Evolutionary conservation across 2,113 vertebrate species (phyloP), one percentile per base, ranked within the genome.

Genomic region (Alligator sinensis): DNA sequence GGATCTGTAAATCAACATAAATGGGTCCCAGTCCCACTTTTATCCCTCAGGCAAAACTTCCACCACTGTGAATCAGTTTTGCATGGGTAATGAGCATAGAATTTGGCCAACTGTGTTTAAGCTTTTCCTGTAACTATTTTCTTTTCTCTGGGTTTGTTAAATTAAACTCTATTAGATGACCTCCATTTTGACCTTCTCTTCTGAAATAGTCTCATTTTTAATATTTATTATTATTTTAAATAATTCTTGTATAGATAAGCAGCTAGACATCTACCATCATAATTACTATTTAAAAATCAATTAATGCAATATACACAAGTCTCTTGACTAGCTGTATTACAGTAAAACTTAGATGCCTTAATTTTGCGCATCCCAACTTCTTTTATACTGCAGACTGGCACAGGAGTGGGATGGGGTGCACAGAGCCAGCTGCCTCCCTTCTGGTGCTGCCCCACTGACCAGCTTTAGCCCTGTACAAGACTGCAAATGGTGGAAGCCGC

Each of bases 241-340:
- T 60, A 88, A 72, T 24, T 89, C 64, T 79, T 86, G 38, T 15
- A 21, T 54, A 27, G 38, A 77, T 12, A 80, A 77, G 76, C 15
- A 93, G 66, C 18, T 86, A 47, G 47, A 47, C 47, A 91, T 47
- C 80, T 82, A 91, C 14, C 28, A 64, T 4, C 64, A 13, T 24
- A 91, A 95, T 61, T 92, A 83, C 16, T 70, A 80, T 80, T 77
- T 9, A 77, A 91, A 74, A 92, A 82, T 78, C 63, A 94, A 75
- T 80, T 88, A 93, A 95, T 80, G 91, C 12, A 84, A 62, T 27
- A n/a, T 47, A 47, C 47, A 47, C 47, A 47, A 47, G 47, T 47
- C 47, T 47, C 47, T 47, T 47, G 47, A 47, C 47, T 47, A 47
- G 47, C 47, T 47, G 47, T 47, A 47, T 47, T 47, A 47, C 47